Evolutionary conservation across 2,888 invertebrate species (phyloP), one percentile per base, ranked within the genome.

Genomic region (Mythimna pallens): DNA sequence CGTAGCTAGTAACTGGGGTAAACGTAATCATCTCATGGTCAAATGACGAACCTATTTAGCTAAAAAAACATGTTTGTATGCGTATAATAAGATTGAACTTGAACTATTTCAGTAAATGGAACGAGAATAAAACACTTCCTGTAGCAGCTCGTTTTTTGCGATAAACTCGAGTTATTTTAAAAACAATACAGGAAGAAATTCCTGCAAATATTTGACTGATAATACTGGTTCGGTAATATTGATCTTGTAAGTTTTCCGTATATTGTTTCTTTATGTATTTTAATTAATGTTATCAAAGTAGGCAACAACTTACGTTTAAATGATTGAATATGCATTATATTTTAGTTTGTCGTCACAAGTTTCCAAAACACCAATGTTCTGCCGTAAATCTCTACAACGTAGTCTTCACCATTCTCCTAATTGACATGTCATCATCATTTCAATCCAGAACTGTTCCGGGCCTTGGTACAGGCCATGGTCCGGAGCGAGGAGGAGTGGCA

Each of bases 21-120:
- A 36, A 70, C 63, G 63, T 77, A 71, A 82, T 67, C 58, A 58
- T 57, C 59, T 85, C 80, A 83, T 30, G 80, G 85, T 40, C 73
- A 71, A 70, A 57, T 61, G 58, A 58, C 65, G 10, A 40, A 22
- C 30, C 65, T 61, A 54, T 25, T 43, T 52, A 61, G 43, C 57
- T 30, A 14, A 61, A 30, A 62, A 66, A 70, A 68, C 36, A 40
- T 36, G 40, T 17, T 43, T 57, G 36, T 65, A 54, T 17, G 22
- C n/a, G 5, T 63, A 20, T 25, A 67, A 50, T 36, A 52, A 57
- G 34, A 70, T 50, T 67, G n/a, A 55, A 30, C 36, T 54, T 67
- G 20, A 59, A 36, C 36, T 54, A 20, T 34, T 36, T 50, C 20
- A 12, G 25, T 65, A n/a, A n/a, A 61, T 52, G 72, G n/a, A 64